Conservation (phyloP, 2,113 vertebrate genomes). For the Sakesphorus luctuosus region DNA sequence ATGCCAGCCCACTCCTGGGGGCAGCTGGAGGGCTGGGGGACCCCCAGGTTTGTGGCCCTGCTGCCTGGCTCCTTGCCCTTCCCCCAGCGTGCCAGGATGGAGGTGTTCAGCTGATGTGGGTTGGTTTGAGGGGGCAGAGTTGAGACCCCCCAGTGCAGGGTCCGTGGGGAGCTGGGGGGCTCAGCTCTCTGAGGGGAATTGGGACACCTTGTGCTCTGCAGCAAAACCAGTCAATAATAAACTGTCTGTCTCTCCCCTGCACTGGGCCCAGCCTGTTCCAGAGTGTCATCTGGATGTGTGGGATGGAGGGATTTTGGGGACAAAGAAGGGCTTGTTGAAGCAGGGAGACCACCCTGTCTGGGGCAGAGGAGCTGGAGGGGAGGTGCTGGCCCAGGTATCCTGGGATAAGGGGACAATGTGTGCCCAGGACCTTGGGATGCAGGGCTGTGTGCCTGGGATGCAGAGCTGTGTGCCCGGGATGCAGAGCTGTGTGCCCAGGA, state of each 20-base stretch:
- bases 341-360: background rate
- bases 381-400: too few species aligned
- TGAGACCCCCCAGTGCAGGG: background rate
- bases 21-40: background rate
- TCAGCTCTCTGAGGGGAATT: background rate
- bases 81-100: accelerated
- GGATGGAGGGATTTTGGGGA: background rate
- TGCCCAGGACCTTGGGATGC: background rate
- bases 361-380: background rate
- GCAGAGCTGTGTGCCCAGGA: too few species aligned
- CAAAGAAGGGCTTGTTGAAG: background rate
- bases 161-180: accelerated
- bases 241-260: background rate
- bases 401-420: background rate
- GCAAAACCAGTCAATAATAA: background rate
- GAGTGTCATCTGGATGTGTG: accelerated
- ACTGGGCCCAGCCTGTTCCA: background rate
- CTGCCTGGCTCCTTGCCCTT: background rate
- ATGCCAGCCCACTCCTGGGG: accelerated
- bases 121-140: background rate
- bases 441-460: background rate
- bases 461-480: background rate
- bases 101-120: background rate
- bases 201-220: background rate
- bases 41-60: accelerated